A percentile compares a stretch with the other conserved stretches of the same genome.
Conservation (phyloP, 1,140 invertebrate species). For the Lamellibrachia luymesi region DNA sequence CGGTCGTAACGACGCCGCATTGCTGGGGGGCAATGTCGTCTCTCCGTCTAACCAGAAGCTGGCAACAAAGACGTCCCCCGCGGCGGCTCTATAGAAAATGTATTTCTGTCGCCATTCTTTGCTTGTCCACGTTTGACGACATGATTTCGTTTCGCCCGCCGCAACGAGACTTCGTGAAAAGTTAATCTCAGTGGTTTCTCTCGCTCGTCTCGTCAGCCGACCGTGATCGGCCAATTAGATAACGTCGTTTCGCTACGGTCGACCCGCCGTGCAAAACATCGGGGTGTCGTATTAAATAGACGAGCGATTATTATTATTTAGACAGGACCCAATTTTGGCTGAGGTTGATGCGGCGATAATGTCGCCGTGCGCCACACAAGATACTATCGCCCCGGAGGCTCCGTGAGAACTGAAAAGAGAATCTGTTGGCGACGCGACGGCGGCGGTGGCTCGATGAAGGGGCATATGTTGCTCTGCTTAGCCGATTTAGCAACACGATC, state of each 20-base stretch:
- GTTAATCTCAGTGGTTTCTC: not conserved
- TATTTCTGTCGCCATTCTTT: not conserved
- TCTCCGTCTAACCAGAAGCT: not conserved
- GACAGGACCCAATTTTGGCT: not conserved
- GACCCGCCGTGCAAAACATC: not conserved
- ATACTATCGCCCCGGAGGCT: not conserved
- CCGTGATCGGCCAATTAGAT: not conserved
- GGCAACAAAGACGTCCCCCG: not conserved
- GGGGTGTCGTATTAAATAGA: not conserved
- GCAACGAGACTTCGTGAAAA: not conserved
- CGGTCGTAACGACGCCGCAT: not conserved
- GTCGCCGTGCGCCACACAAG: not conserved
- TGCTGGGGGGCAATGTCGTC: not conserved
- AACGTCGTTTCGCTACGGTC: not conserved
- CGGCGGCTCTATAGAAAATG: not conserved
- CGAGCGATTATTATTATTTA: not conserved
- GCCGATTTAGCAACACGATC: too few species aligned
- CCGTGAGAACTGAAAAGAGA: not conserved
- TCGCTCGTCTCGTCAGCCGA: not conserved
- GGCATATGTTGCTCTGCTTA: not conserved
- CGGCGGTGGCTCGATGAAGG: not conserved
- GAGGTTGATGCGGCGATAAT: not conserved
- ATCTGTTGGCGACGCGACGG: not conserved
- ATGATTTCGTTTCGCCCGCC: not conserved
- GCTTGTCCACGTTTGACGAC: not conserved